Base-by-base conservation (phyloP, 2,888 invertebrate species). In the Leptopilina myrica region DNA sequence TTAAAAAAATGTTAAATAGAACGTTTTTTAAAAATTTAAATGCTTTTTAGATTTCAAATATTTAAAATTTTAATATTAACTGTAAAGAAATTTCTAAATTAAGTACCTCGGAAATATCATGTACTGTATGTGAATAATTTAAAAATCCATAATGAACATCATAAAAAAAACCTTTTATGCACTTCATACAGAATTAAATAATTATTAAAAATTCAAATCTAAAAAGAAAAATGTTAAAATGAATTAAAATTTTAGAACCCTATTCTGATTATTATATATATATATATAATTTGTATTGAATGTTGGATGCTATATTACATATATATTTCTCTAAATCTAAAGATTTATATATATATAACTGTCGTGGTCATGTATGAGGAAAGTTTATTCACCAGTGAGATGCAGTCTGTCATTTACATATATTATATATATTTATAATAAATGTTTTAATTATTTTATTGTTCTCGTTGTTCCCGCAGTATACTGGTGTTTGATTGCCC, bases 221-320 rank as follows among this genome's bases (percentile, higher is more conserved):
- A 33, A 33, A 33, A 33, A 20, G 20, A 20, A 33, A 33, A 33
- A 33, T 33, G 33, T 33, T 33, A 33, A 33, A 33, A 33, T 5
- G 4, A 33, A 33, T 33, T 14, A 1, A 20, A 12, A 73, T 73
- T 73, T 73, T 56, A 73, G 56, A 73, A 73, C 73, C 73, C 56
- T 73, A n/a, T 5, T 79, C 82, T 83, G 81, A 84, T 84, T 11
- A 11, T 11, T 12, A 84, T 86, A 46, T 49, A 49, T 49, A n/a
- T n/a, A n/a, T n/a, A 84, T 86, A 83, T 84, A 81, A 88, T 86
- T 85, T 88, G 86, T 90, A 88, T 86, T 90, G 89, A 87, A 89
- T 91, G 91, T 90, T 91, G 90, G 87, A 91, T 91, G 90, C 90
- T 84, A 83, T 86, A 80, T 73, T 73, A 73, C 56, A 62, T 56